Percentiles rank a stretch among this genome's conserved stretches.
These are phyloP conservation scores for Ophion ellenae DNA, from an alignment of 2,888 invertebrate species.

Conservation along the genomic window DNA sequence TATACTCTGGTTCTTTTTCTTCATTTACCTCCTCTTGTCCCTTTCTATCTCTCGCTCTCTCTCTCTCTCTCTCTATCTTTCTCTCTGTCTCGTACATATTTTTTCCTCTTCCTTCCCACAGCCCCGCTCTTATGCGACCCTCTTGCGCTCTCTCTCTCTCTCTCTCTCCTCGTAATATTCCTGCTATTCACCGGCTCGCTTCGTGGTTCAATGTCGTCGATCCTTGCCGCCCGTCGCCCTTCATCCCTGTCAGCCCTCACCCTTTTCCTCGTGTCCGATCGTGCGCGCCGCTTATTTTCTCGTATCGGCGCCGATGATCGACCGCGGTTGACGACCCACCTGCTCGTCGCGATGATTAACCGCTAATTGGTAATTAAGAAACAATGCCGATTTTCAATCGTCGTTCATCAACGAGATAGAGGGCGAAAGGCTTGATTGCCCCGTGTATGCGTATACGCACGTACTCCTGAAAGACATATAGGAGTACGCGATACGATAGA, in stretches of 20 bases:
- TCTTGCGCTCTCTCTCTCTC: constrained; percentile 47
- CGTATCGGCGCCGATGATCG: constrained; percentile 67
- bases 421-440: constrained; percentile 47
- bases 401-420: constrained; percentile 62
- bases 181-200: constrained; percentile 54
- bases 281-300: constrained; percentile 46
- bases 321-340: constrained; percentile 67
- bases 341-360: constrained; percentile 64
- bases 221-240: constrained; percentile 21
- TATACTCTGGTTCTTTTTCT: constrained; percentile 45
- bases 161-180: constrained; percentile 61
- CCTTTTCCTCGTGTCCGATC: not conserved
- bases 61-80: constrained; percentile 52
- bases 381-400: constrained; percentile 68
- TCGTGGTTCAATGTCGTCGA: constrained; percentile 50
- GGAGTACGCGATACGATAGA: constrained; percentile 18
- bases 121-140: constrained; percentile 30
- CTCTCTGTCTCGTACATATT: constrained; percentile 40
- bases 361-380: constrained; percentile 68
- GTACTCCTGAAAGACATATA: constrained; percentile 52
- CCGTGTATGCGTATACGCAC: constrained; percentile 56
- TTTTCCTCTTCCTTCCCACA: constrained; percentile 49
- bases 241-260: constrained; percentile 13
- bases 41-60: constrained; percentile 56
- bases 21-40: constrained; percentile 24